These are phyloP conservation scores for Tragopan temminckii DNA, from an alignment of 2,797 vertebrate species.

Conservation along the genomic window DNA sequence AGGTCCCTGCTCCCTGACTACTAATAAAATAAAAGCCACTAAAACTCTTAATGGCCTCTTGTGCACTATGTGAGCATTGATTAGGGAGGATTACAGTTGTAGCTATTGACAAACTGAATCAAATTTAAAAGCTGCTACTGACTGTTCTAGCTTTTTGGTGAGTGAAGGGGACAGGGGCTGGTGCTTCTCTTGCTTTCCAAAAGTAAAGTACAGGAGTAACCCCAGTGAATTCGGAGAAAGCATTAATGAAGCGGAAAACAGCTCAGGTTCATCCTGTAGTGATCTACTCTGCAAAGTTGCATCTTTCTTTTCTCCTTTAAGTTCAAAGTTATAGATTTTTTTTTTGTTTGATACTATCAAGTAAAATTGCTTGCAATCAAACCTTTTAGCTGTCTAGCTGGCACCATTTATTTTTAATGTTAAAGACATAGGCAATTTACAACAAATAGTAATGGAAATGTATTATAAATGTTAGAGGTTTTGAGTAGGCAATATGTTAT, in stretches of 20 bases:
- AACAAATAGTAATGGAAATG: conserved; percentile 66
- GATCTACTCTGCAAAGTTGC: not conserved
- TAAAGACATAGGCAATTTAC: conserved; percentile 69
- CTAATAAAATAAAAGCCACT: not conserved
- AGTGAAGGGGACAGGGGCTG: not conserved
- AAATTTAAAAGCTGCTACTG: conserved; percentile 24
- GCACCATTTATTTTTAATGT: conserved; percentile 65
- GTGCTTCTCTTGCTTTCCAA: not conserved
- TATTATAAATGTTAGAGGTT: conserved; percentile 64
- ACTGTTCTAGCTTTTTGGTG: not conserved
- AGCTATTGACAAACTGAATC: not conserved
- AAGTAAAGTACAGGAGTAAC: not conserved
- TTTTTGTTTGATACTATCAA: conserved; percentile 18
- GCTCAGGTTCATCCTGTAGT: not conserved
- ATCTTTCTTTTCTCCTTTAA: not conserved
- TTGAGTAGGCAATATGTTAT: conserved; percentile 49
- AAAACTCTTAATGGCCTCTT: not conserved
- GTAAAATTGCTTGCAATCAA: conserved; percentile 57
- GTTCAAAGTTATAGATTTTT: conserved; percentile 1
- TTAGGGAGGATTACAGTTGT: not conserved
- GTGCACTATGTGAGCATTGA: not conserved
- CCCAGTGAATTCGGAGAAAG: not conserved
- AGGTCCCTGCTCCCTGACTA: not conserved
- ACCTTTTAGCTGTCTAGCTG: conserved; percentile 65
- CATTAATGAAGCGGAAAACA: not conserved